A percentile compares a stretch with the other conserved stretches of the same genome.
Conservation (phyloP, 2,888 invertebrate species). For the Polyploca ridens region DNA sequence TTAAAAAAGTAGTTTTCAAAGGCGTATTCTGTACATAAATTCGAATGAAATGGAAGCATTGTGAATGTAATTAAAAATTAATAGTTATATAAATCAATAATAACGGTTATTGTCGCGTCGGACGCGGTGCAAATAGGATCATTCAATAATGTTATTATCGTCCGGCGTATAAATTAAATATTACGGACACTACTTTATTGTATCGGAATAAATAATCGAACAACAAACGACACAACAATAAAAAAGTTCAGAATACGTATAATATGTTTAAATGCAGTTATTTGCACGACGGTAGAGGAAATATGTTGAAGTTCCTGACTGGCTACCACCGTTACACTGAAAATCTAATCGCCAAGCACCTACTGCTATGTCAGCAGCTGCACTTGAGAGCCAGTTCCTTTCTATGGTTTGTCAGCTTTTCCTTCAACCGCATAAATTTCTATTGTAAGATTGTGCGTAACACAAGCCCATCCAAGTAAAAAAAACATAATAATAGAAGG, state of each 20-base stretch:
- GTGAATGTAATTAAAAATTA: constrained; percentile 54
- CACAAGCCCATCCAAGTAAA: no score
- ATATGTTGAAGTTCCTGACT: no score
- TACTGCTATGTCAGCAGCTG: no score
- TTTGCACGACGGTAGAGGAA: no score
- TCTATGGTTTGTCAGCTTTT: background rate
- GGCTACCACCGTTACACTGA: no score
- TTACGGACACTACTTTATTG: constrained; percentile 31
- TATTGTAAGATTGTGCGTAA: no score
- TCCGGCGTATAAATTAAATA: constrained; percentile 37
- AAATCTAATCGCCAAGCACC: no score
- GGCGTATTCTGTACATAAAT: constrained; percentile 35
- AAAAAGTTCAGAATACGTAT: background rate
- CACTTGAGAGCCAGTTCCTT: background rate
- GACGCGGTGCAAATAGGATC: constrained; percentile 44
- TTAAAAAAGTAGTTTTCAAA: constrained; percentile 14
- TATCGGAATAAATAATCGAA: background rate
- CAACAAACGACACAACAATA: background rate
- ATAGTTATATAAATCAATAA: constrained; percentile 57
- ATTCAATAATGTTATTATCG: constrained; percentile 46
- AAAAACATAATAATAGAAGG: no score
- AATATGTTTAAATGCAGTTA: no score
- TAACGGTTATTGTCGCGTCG: constrained; percentile 40
- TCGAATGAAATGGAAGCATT: constrained; percentile 40
- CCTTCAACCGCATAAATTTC: no score